Percentiles rank a stretch among this genome's conserved stretches.
These are phyloP conservation scores for Tipula unca DNA, from an alignment of 2,888 invertebrate species.

Conservation along the genomic window DNA sequence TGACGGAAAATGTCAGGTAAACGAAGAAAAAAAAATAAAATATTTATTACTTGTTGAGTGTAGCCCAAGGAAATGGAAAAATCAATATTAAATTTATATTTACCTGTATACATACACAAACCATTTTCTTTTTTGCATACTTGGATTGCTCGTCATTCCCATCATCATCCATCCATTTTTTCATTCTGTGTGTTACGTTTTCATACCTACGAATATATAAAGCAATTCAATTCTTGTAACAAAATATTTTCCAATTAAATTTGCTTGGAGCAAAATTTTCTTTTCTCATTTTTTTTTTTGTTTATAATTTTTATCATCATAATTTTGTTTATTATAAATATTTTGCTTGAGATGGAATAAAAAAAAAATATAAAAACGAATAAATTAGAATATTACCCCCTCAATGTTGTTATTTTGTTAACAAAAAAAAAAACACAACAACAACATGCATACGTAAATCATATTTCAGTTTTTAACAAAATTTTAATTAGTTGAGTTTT, in stretches of 20 bases:
- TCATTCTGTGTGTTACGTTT: neutral
- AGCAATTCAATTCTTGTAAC: constrained; percentile 8
- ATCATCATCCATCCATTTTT: neutral
- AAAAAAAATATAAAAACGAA: neutral
- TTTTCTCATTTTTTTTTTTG: neutral
- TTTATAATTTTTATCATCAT: neutral
- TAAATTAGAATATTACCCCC: neutral
- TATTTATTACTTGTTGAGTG: neutral
- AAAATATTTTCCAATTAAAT: constrained; percentile 14
- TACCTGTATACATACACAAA: neutral
- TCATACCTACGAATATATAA: neutral
- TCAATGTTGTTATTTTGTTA: neutral
- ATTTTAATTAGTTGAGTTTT: neutral
- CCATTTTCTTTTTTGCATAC: neutral
- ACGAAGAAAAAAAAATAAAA: neutral
- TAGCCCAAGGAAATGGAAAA: neutral
- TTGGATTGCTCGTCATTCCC: neutral
- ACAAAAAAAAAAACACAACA: neutral
- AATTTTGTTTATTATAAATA: neutral
- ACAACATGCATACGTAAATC: neutral
- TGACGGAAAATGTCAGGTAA: neutral
- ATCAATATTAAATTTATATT: neutral
- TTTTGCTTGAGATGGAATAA: neutral
- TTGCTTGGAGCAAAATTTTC: neutral
- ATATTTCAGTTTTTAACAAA: neutral